phyloP scores from a whole-genome alignment of 2,113 vertebrate genomes.

The Osmerus mordax region DNA sequence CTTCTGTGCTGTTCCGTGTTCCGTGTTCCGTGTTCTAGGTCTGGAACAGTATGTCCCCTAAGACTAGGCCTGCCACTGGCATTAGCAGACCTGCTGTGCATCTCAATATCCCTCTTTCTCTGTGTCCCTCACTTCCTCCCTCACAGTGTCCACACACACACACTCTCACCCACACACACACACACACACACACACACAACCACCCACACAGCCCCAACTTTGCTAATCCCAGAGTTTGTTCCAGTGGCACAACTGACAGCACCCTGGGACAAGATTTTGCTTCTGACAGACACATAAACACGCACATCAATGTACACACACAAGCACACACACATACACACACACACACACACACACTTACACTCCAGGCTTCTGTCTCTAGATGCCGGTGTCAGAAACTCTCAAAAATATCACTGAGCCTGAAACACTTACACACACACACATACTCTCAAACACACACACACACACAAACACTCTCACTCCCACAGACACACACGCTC shows the following conservation, averaged over 20 bases:
- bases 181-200: neutral
- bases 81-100: conserved; percentile 21
- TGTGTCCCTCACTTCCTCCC: neutral
- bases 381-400: neutral
- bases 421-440: neutral
- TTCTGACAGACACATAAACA: conserved; percentile 34
- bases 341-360: neutral
- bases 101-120: conserved; percentile 17
- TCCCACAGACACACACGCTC: neutral
- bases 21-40: too few relatives aligned
- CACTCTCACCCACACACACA: too few relatives aligned
- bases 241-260: conserved; percentile 38
- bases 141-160: neutral
- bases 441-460: neutral
- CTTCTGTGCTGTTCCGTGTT: too few relatives aligned
- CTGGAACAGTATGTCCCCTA: too few relatives aligned
- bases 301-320: conserved; percentile 3
- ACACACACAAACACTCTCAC: neutral
- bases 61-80: too few relatives aligned
- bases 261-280: conserved; percentile 39
- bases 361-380: too few relatives aligned
- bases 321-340: conserved; percentile 8
- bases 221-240: conserved; percentile 33
- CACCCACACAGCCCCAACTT: neutral
- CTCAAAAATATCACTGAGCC: neutral